Evolutionary conservation across 2,113 vertebrate species (phyloP), one percentile per base, ranked within the genome.

Genomic region (Pandion haliaetus): DNA sequence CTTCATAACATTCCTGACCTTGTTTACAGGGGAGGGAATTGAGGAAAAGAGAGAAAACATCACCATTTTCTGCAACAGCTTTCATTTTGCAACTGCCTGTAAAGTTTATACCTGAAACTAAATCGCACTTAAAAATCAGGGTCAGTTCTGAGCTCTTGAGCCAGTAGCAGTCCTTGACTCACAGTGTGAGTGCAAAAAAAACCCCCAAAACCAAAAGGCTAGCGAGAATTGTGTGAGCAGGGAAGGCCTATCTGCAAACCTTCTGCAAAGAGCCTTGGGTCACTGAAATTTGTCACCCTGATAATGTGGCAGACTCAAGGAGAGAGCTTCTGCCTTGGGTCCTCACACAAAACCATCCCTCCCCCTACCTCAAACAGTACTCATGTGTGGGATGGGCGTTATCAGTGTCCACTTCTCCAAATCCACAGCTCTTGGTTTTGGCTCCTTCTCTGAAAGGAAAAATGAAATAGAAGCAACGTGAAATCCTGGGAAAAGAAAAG

Each of bases 1-100:
- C 91, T 92, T 92, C 82, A 73, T 90, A 95, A 92, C 67, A 86
- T 55, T 88, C 71, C 79, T 95, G 93, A 95, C 91, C 93, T 91
- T 63, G 2, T 95, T 97, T 94, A 72, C 54, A 83, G 63, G 63
- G 55, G 14, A 95, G 92, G 88, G 91, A 96, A 95, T 52, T 94
- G 77, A 94, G 66, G 80, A 84, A 92, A 67, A 87, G n/a, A 92
- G 38, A 91, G 81, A 83, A 91, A 95, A 86, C 74, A 95, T 4
- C 65, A 94, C 70, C 70, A 91, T 72, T 87, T 96, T 77, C 78
- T 94, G 20, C 45, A 85, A 73, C 10, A 45, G 45, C 49, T 82
- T 95, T 95, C 71, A 45, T 72, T 91, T 87, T 77, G 18, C 61
- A 77, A 77, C 45, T 89, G 57, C 44, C 58, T 85, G 49, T 42